A percentile compares a stretch with the other conserved stretches of the same genome.
These are phyloP conservation scores for Capromys pilorides DNA, from an alignment of 2,797 vertebrate genomes.

Conservation along the genomic window DNA sequence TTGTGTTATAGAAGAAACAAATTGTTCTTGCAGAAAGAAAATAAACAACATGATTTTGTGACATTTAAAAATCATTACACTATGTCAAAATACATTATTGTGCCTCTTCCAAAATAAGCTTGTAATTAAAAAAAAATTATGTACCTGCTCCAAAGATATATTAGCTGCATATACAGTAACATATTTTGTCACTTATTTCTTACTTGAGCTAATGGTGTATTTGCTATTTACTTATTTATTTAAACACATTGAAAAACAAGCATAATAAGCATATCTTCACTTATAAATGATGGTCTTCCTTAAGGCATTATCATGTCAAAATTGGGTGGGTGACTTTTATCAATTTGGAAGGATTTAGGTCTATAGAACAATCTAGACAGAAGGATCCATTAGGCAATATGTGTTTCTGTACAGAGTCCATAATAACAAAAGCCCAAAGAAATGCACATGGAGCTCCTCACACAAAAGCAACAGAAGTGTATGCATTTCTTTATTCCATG, in stretches of 20 bases:
- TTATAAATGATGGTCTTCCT: neutral
- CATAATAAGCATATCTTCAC: neutral
- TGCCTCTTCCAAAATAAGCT: neutral
- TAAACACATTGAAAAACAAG: neutral
- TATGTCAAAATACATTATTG: constrained; percentile 10
- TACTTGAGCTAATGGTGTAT: neutral
- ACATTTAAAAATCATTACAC: neutral
- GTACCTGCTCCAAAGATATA: neutral
- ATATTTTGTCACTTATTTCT: neutral
- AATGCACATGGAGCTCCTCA: neutral
- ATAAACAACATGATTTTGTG: neutral
- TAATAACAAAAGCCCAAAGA: neutral
- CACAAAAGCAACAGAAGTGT: neutral
- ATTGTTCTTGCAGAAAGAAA: neutral
- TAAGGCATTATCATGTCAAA: neutral
- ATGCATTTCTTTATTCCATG: neutral
- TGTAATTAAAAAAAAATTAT: neutral
- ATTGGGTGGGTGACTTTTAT: neutral
- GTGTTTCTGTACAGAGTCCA: neutral
- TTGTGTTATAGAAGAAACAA: neutral
- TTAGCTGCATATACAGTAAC: neutral
- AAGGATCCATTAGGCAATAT: neutral
- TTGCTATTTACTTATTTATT: constrained; percentile 8
- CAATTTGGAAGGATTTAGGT: neutral
- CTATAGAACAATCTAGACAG: neutral